Evolutionary conservation across 2,113 vertebrate species (phyloP), one percentile per base, ranked within the genome.

Genomic region (Salvelinus namaycush): DNA sequence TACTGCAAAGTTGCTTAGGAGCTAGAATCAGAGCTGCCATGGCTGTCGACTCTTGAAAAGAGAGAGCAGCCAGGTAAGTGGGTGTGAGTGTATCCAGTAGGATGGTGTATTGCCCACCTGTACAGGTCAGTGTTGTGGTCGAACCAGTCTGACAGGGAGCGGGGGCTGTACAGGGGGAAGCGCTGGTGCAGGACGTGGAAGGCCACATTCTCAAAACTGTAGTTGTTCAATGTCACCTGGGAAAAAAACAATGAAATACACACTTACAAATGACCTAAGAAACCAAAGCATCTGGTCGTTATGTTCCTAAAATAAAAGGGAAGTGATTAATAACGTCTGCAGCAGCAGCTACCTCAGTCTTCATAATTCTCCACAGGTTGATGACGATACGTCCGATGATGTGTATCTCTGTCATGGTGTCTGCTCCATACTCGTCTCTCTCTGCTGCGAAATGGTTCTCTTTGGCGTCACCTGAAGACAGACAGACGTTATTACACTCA

Each of bases 291-390:
- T 39, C 5, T 2, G 31, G 65, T 11, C 6, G 2, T 44, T 44
- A 11, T 5, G 9, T 14, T 34, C 7, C n/a, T 9, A 18, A 34
- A n/a, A 68, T 34, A 29, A 24, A 67, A 26, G 29, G 29, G 13
- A 31, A 24, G 65, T 29, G 22, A 67, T 12, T 67, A 22, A 20
- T 24, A 22, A 22, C 1, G 7, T 54, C 51, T 54, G 31, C 3
- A 0, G 31, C 75, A 74, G 82, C 81, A 87, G 88, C 68, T 92
- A 95, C 98, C 97, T 99, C 97, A 7, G 95, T 94, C 92, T 96
- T 97, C 97, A 99, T 99, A 84, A 99, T 93, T 89, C 98, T 96
- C 98, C 98, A 99, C 86, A 99, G 85, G 92, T 99, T 99, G 77
- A 99, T 90, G 69, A 92, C 89, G 87, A 99, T 92, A 60, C 98